A percentile compares a stretch with the other conserved stretches of the same genome.
Conservation (phyloP, 2,888 invertebrate species). For the Campoplex capitator region DNA sequence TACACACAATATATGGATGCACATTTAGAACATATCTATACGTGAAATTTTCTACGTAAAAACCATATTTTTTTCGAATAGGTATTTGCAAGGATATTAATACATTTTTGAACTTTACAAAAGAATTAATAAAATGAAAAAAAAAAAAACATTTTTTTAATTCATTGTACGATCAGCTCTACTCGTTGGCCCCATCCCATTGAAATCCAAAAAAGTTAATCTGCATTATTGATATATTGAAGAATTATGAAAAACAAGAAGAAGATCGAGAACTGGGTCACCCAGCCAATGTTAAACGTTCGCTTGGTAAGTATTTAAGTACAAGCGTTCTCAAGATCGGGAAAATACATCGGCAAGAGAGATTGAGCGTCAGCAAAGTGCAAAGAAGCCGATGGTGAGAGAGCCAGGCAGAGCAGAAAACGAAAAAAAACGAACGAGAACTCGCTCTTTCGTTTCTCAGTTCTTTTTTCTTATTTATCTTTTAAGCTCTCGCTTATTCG, state of each 20-base stretch:
- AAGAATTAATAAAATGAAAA: background rate
- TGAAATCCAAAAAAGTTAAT: background rate
- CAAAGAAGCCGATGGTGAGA: constrained; percentile 33
- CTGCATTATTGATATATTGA: background rate
- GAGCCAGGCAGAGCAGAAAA: background rate
- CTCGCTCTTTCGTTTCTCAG: constrained; percentile 33
- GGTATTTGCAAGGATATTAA: no score
- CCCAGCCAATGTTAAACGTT: background rate
- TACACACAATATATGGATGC: background rate
- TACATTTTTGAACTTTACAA: background rate
- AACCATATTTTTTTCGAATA: background rate
- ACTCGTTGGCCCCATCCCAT: background rate
- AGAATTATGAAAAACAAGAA: background rate
- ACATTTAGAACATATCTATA: background rate
- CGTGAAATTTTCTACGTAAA: no score
- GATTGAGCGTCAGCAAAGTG: constrained; percentile 39
- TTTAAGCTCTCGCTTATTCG: constrained; percentile 52
- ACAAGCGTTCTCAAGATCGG: background rate
- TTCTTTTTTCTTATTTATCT: constrained; percentile 55
- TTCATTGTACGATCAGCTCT: background rate
- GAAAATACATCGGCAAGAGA: constrained; percentile 23
- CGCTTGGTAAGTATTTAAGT: constrained; percentile 5
- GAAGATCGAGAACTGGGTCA: background rate
- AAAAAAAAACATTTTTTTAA: background rate
- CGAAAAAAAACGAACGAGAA: constrained; percentile 15